Evolutionary conservation across 2,113 vertebrate species (phyloP).

Genomic region (Psettodes erumei): DNA sequence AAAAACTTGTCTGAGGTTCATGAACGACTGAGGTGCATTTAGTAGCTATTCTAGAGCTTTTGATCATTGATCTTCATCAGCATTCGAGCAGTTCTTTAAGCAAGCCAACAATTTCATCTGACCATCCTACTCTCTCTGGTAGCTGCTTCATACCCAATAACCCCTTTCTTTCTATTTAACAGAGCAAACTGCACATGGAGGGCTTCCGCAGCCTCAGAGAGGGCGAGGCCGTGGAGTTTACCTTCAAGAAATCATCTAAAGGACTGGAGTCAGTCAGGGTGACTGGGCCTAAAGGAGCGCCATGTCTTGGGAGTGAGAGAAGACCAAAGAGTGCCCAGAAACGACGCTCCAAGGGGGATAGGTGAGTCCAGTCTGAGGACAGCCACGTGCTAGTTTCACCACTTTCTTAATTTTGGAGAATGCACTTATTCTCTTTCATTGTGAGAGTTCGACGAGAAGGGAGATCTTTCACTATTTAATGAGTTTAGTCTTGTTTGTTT

Average conservation of each 20-base stretch:
- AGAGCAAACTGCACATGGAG: constrained; percentile 98
- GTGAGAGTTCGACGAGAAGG: too few species aligned
- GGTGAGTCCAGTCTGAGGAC: constrained; percentile 74
- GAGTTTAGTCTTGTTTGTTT: too few species aligned
- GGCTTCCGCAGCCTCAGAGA: constrained; percentile 96
- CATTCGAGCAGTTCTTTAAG: too few species aligned
- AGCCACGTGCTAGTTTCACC: not conserved
- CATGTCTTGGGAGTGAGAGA: constrained; percentile 90
- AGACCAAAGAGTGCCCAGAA: constrained; percentile 91
- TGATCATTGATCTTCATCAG: not conserved
- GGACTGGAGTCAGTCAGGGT: constrained; percentile 91
- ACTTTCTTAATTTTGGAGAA: too few species aligned
- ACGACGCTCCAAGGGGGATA: constrained; percentile 89
- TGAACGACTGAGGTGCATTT: too few species aligned
- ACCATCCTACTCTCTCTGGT: not conserved
- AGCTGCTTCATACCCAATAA: not conserved
- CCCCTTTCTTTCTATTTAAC: not conserved
- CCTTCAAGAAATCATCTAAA: constrained; percentile 92
- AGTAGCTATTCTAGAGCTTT: too few species aligned
- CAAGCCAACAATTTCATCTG: too few species aligned
- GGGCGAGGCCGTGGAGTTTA: constrained; percentile 93
- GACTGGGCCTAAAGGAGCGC: constrained; percentile 87
- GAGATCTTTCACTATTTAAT: too few species aligned
- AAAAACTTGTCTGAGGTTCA: too few species aligned
- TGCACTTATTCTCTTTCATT: too few species aligned